Evolutionary conservation across 2,888 invertebrate species (phyloP).

Genomic region (Leptinotarsa haldemani): DNA sequence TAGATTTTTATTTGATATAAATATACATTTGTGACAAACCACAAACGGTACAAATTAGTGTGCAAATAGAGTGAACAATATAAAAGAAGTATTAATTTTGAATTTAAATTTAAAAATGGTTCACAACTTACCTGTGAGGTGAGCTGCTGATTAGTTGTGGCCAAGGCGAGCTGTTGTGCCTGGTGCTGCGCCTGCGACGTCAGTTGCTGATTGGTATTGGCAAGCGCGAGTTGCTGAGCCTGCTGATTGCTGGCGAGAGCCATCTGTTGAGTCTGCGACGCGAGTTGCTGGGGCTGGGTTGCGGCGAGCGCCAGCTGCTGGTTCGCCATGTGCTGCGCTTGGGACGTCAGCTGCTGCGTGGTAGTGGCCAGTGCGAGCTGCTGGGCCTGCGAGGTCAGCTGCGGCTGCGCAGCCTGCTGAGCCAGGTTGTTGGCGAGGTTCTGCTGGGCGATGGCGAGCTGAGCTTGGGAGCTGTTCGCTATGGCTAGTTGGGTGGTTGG

Average conservation of each 20-base stretch:
- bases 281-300: conserved; percentile 38
- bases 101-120: no score
- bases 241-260: conserved; percentile 46
- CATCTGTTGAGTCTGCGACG: conserved; percentile 57
- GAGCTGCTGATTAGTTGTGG: conserved; percentile 58
- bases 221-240: conserved; percentile 54
- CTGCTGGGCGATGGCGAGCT: conserved; percentile 63
- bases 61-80: no score
- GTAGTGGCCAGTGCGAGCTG: conserved; percentile 62
- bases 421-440: conserved; percentile 63
- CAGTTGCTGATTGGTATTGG: conserved; percentile 44
- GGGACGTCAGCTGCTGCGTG: conserved; percentile 59
- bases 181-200: conserved; percentile 57
- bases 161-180: conserved; percentile 50
- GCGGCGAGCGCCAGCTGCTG: conserved; percentile 54
- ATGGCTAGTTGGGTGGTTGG: conserved; percentile 62
- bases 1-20: no score
- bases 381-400: conserved; percentile 60
- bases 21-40: no score
- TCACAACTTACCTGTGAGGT: conserved; percentile 54
- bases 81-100: no score
- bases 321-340: conserved; percentile 60
- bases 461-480: conserved; percentile 63
- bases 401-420: conserved; percentile 59
- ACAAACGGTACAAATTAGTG: no score